A percentile compares a stretch with the other conserved stretches of the same genome.
Conservation (phyloP, 2,888 invertebrate species). For the Aleiodes leptofemur region DNA sequence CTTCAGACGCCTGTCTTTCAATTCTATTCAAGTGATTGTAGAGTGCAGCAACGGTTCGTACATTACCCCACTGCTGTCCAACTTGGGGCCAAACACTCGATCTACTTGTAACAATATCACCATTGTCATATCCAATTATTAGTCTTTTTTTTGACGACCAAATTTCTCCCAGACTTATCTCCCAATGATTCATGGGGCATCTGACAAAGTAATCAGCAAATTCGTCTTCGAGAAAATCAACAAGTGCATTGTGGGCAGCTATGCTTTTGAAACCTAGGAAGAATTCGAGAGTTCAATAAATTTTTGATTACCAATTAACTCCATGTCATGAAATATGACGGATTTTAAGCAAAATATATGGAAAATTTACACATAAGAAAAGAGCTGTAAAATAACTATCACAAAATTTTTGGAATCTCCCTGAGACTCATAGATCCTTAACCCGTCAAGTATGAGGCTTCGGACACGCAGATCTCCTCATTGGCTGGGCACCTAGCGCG, state of each 20-base stretch:
- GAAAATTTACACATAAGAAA: no score
- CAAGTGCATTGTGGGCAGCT: slow-evolving; percentile 70
- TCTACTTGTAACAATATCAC: slow-evolving; percentile 64
- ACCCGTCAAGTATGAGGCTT: no score
- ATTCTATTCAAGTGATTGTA: slow-evolving; percentile 76
- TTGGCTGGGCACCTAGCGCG: no score
- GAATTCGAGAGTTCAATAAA: not conserved
- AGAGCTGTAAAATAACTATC: no score
- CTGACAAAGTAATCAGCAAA: slow-evolving; percentile 71
- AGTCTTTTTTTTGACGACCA: slow-evolving; percentile 77
- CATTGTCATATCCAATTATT: slow-evolving; percentile 77
- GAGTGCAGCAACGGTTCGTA: slow-evolving; percentile 77
- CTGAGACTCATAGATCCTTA: no score
- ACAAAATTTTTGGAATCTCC: no score
- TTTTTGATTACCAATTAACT: no score
- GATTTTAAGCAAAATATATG: no score
- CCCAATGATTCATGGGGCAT: slow-evolving; percentile 74
- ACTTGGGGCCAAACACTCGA: slow-evolving; percentile 78
- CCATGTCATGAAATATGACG: no score
- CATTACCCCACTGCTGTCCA: slow-evolving; percentile 83
- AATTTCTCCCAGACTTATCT: slow-evolving; percentile 75
- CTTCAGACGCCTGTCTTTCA: slow-evolving; percentile 52
- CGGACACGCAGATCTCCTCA: no score
- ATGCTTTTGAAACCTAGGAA: slow-evolving; percentile 73
- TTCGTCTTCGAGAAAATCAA: slow-evolving; percentile 69